Evolutionary conservation across 2,113 vertebrate genomes (phyloP).

Genomic region (Rhinogobius similis): DNA sequence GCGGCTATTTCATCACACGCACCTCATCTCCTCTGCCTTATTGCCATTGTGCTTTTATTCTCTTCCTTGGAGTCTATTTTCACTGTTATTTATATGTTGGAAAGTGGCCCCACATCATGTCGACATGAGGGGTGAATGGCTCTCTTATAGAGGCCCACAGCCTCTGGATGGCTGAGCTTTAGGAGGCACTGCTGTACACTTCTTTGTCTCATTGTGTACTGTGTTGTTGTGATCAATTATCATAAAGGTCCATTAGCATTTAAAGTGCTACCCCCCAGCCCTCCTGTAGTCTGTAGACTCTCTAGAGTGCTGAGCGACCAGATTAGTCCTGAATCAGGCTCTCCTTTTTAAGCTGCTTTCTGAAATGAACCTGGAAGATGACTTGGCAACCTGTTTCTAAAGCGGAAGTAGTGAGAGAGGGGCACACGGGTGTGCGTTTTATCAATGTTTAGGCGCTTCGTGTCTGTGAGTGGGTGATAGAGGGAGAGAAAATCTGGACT

Average conservation of each 20-base stretch:
- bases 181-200: slow-evolving; percentile 42
- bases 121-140: slow-evolving; percentile 28
- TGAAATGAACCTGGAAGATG: slow-evolving; percentile 54
- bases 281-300: slow-evolving; percentile 63
- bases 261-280: slow-evolving; percentile 68
- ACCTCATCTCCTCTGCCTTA: slow-evolving; percentile 36
- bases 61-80: slow-evolving; percentile 22
- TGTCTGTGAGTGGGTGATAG: slow-evolving; percentile 15
- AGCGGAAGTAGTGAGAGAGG: slow-evolving; percentile 36
- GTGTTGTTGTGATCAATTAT: slow-evolving; percentile 66
- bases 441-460: slow-evolving; percentile 29
- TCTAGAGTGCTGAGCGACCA: slow-evolving; percentile 58
- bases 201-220: slow-evolving; percentile 49
- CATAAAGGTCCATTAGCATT: slow-evolving; percentile 72
- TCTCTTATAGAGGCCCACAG: slow-evolving; percentile 16
- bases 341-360: slow-evolving; percentile 43
- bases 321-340: slow-evolving; percentile 65
- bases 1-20: slow-evolving; percentile 55
- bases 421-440: not conserved
- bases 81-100: slow-evolving; percentile 38
- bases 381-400: slow-evolving; percentile 56
- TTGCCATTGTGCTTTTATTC: slow-evolving; percentile 15
- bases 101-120: slow-evolving; percentile 22
- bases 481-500: slow-evolving; percentile 55
- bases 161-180: slow-evolving; percentile 15